Base-by-base conservation (phyloP, 2,888 invertebrate species). In the Lasioglossum calceatum region DNA sequence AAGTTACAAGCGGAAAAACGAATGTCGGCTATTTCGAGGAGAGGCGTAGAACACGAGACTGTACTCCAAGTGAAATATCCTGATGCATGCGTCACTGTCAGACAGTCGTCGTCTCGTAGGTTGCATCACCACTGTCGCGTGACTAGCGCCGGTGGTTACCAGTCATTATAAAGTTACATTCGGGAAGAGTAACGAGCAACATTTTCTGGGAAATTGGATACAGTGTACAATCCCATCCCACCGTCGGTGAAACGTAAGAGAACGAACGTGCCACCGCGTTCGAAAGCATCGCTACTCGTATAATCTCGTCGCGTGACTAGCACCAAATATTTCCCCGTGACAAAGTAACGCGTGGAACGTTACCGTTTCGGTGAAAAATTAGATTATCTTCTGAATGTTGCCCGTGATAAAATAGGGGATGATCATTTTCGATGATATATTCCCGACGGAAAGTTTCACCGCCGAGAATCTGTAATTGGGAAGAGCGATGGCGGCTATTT, bases 1-100 rank as follows among this genome's bases (percentile, higher is more conserved):
- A 67, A 67, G 67, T 73, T 47, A 47, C 73, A 47, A 47, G 39
- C 39, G 39, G 70, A 67, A 67, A 67, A 44, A 72, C 72, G 23
- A 44, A 72, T 72, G 44, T 27, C 73, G 8, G 27, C 73, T n/a
- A 73, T 73, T 73, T 47, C 42, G 32, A 27, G 47, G 36, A 77
- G 32, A 8, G 50, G 67, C 64, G 64, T 12, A 23, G 27, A 12
- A 64, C 77, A 27, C 76, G n/a, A 27, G 67, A 67, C 67, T 19
- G 36, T 36, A 3, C 44, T 44, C 61, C 8, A 14, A 32, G 42
- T 42, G 44, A 77, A 77, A 61, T 64, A 77, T 61, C 42, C 2
- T 12, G 39, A 44, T 44, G 61, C 27, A 61, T 77, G 44, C 27
- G 61, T 77, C 76, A 77, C 42, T 64, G 76, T 77, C 76, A 12